Base-by-base conservation (phyloP, 2,888 invertebrate genomes). In the Thera britannica region DNA sequence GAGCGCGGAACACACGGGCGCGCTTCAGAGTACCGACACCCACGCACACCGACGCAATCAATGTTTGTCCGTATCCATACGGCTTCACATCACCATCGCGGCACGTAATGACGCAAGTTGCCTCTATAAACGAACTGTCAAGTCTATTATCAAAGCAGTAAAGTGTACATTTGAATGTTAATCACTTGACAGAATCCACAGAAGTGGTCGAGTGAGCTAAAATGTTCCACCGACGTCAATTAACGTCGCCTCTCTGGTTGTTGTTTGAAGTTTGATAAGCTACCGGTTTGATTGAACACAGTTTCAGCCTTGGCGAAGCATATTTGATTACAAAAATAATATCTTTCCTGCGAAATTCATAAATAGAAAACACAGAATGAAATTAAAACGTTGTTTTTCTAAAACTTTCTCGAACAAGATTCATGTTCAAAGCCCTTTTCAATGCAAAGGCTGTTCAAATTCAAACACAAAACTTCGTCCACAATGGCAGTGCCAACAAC, bases 141-240 rank as follows among this genome's bases (percentile, higher is more conserved):
- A 71, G 68, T 75, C 70, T 90, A 81, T 72, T 11, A 12, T 2
- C 0, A 0, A 0, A 35, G 6, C 2, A 5, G 23, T 35, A 34
- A 1, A 0, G 0, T 0, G 23, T 82, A 80, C 62, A 70, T 79
- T 78, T 46, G 65, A 75, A 67, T 70, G 57, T n/a, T 63, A 48
- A 54, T 51, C 46, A 38, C 52, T 57, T 48, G 68, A 35, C 59
- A 63, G 74, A 75, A 79, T 77, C 78, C 72, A 83, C 79, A 83
- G 79, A 84, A 89, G 85, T 85, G 83, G 83, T 83, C 82, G 83
- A 82, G 83, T 84, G 85, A 85, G 83, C 84, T 87, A 86, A 46
- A 89, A 90, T 90, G 86, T 87, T 83, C 85, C 82, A 84, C 83
- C 83, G 83, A 86, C 89, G 87, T 90, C 91, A 92, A 92, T 93